These are phyloP conservation scores for Solenopsis invicta DNA, from an alignment of 1,140 invertebrate genomes.

Conservation along the genomic window DNA sequence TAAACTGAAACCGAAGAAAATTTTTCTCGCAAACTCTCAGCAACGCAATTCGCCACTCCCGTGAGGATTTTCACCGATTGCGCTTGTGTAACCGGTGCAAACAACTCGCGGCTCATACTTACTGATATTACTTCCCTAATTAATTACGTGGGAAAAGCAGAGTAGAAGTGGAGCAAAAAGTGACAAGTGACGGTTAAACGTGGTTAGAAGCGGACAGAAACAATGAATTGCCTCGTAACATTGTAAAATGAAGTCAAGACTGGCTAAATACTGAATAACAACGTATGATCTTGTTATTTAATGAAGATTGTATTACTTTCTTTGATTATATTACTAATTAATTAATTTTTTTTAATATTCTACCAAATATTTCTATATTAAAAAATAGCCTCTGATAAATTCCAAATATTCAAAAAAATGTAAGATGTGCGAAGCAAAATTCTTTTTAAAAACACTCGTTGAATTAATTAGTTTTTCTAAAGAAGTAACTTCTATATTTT, in stretches of 20 bases:
- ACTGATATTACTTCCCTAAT: conserved; percentile 71
- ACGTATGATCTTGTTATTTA: conserved; percentile 7
- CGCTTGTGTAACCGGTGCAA: conserved; percentile 50
- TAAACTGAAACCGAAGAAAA: conserved; percentile 44
- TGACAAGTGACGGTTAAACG: conserved; percentile 38
- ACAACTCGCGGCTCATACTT: conserved; percentile 48
- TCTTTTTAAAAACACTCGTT: not conserved
- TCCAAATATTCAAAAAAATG: not conserved
- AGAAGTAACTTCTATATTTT: conserved; percentile 23
- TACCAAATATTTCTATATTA: not conserved
- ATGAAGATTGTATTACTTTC: not conserved
- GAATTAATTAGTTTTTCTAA: conserved; percentile 19
- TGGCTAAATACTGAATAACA: not conserved
- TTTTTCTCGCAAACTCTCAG: conserved; percentile 32
- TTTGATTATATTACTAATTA: conserved; percentile 18
- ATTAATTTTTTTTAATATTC: conserved; percentile 17
- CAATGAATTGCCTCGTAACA: conserved; percentile 35
- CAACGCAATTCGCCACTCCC: not conserved
- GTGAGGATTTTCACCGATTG: conserved; percentile 45
- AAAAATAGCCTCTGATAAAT: conserved; percentile 2
- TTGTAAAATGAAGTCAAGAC: conserved; percentile 11
- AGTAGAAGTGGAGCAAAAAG: conserved; percentile 32
- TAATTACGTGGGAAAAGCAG: conserved; percentile 65
- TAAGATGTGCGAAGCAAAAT: not conserved
- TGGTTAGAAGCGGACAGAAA: conserved; percentile 37